Conservation (phyloP, 2,888 invertebrate species). For the Limenitis camilla region DNA sequence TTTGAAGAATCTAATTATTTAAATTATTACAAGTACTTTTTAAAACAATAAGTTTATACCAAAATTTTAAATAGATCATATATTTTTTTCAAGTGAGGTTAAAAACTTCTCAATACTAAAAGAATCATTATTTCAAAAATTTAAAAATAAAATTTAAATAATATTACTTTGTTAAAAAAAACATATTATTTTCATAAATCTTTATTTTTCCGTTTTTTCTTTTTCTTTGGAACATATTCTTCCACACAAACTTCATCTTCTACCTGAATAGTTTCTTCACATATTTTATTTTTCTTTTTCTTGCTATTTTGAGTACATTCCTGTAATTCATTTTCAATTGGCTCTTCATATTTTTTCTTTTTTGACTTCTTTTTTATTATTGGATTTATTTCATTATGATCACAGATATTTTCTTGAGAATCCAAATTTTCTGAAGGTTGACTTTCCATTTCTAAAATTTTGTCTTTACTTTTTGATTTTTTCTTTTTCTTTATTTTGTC, state of each 20-base stretch:
- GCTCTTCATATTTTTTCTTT: conserved; percentile 24
- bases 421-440: background rate
- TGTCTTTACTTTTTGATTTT: conserved; percentile 10
- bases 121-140: too few species aligned
- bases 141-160: background rate
- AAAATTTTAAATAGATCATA: too few species aligned
- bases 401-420: conserved; percentile 6
- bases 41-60: too few species aligned
- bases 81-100: too few species aligned
- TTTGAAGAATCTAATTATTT: too few species aligned
- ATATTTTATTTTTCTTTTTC: conserved; percentile 17
- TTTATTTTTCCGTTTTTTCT: conserved; percentile 53
- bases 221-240: conserved; percentile 46
- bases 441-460: background rate
- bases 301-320: conserved; percentile 5
- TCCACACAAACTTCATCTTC: conserved; percentile 27
- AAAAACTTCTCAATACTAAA: too few species aligned
- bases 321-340: conserved; percentile 18
- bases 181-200: conserved; percentile 23
- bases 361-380: conserved; percentile 30
- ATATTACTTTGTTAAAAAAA: conserved; percentile 10
- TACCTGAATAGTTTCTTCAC: conserved; percentile 19
- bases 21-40: too few species aligned
- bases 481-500: conserved; percentile 18
- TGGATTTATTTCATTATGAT: conserved; percentile 9